A percentile compares a stretch with the other conserved stretches of the same genome.
Evolutionary conservation across 2,113 vertebrate genomes (phyloP).

Genomic region (Cryptotis parvus): DNA sequence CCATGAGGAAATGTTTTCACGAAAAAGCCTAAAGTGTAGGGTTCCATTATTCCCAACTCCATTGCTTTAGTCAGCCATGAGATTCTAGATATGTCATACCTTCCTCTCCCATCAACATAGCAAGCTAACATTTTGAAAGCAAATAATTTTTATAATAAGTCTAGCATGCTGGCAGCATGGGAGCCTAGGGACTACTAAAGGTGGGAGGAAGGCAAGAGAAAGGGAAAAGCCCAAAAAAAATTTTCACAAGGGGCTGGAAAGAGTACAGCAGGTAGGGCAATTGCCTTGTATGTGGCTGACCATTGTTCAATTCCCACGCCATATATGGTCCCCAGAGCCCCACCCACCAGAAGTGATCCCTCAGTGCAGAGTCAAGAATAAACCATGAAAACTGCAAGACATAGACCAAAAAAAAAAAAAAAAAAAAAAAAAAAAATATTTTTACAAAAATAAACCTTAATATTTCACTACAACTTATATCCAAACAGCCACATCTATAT

Average conservation of each 20-base stretch:
- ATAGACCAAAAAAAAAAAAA: neutral
- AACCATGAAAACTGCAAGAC: too few species aligned
- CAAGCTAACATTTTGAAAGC: constrained; percentile 57
- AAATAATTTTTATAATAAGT: constrained; percentile 65
- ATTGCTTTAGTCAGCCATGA: constrained; percentile 8
- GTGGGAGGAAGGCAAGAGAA: neutral
- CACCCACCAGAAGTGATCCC: too few species aligned
- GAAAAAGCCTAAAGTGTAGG: constrained; percentile 43
- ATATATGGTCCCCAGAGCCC: too few species aligned
- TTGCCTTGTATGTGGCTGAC: too few species aligned
- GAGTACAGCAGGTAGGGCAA: too few species aligned
- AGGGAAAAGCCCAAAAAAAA: neutral
- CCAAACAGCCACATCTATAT: neutral
- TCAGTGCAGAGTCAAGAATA: too few species aligned
- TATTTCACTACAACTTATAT: constrained; percentile 31
- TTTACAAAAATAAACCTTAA: too few species aligned
- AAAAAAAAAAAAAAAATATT: constrained; percentile 42
- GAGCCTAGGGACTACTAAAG: neutral
- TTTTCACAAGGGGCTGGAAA: neutral
- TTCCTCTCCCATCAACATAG: neutral
- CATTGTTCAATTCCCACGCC: too few species aligned
- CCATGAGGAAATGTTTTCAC: constrained; percentile 36
- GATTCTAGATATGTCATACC: constrained; percentile 50
- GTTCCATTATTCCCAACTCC: constrained; percentile 49
- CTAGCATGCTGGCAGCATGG: constrained; percentile 50